Percentiles rank a stretch among this genome's conserved stretches.
phyloP scores from a whole-genome alignment of 2,888 invertebrate genomes.

The Masnerella sp. region DNA sequence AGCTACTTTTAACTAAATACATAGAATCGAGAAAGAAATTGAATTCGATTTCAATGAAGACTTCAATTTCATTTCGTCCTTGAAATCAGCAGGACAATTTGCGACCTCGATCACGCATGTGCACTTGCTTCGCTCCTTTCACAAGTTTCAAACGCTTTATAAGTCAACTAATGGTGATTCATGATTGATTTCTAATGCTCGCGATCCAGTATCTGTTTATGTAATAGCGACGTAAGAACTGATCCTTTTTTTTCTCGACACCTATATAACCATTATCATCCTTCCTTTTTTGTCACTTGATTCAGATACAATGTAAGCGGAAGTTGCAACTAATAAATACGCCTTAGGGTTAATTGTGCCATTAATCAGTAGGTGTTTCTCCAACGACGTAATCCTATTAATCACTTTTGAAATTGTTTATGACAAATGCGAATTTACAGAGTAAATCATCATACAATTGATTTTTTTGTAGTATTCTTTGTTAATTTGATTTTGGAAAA shows the following conservation, averaged over 20 bases:
- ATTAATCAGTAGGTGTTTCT: too few relatives aligned
- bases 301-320: not conserved
- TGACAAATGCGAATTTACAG: too few relatives aligned
- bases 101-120: slow-evolving; percentile 32
- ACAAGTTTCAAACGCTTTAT: slow-evolving; percentile 38
- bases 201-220: slow-evolving; percentile 11
- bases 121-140: slow-evolving; percentile 37
- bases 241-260: not conserved
- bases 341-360: too few relatives aligned
- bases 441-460: too few relatives aligned
- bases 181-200: slow-evolving; percentile 30
- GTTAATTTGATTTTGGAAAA: too few relatives aligned
- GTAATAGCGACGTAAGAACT: slow-evolving; percentile 1
- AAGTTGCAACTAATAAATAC: not conserved
- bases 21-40: too few relatives aligned
- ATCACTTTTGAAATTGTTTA: too few relatives aligned
- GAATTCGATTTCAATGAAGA: slow-evolving; percentile 17
- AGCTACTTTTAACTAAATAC: too few relatives aligned
- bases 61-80: too few relatives aligned
- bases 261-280: not conserved
- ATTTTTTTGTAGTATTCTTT: too few relatives aligned
- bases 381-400: too few relatives aligned
- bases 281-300: slow-evolving; percentile 1
- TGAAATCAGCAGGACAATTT: slow-evolving; percentile 34
- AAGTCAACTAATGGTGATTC: slow-evolving; percentile 2